Base-by-base conservation (phyloP, 2,113 vertebrate genomes). In the Desmodus rotundus region DNA sequence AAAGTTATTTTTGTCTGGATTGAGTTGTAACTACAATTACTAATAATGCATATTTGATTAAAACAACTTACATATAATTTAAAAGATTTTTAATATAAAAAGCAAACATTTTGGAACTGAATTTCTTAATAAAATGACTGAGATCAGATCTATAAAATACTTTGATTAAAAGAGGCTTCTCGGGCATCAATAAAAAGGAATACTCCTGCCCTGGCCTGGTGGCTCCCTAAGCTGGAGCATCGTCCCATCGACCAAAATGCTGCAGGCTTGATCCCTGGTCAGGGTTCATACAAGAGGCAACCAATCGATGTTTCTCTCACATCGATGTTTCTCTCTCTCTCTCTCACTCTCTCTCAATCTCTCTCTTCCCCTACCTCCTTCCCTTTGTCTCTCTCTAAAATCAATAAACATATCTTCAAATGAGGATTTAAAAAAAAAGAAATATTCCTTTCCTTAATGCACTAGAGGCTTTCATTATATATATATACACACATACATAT, bases 81-180 rank as follows among this genome's bases (percentile, higher is more conserved):
- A 45, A 47, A 87, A 3, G 17, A 13, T 19, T 88, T 92, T 76
- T 76, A 77, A 93, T 28, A 20, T 70, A 47, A 92, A 68, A 95
- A 12, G 9, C 3, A 85, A 89, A 77, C 72, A 20, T 73, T 95
- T 96, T 86, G 33, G 15, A 92, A 95, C 72, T 82, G 5, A 24
- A 36, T 87, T 94, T 92, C 43, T 85, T 88, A 92, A 81, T 72
- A 73, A 91, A 93, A 96, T 92, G 7, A 36, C 43, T 84, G 16
- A 13, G 17, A 26, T 92, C 10, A 80, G 20, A 87, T 92, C 74
- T 83, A 52, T 13, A 50, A 63, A 63, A 16, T 83, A 10, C 14
- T 84, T 95, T 78, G 31, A 93, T 61, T 52, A 82, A 92, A 70
- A 19, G 38, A 82, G 16, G 8, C 12, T 95, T 88, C 24, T 33